Evolutionary conservation across 1,140 invertebrate species (phyloP).

Genomic region (honey bee (Apis mellifera)): Amel_HAv3.1 CM009931.2:23427501-23428000

Average conservation of each 20-base stretch:
- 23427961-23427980: no score
- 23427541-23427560: neutral
- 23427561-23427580: conserved; percentile 17
- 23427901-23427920: no score
- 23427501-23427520: no score
- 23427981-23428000: no score
- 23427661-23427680: conserved; percentile 25
- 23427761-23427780: neutral
- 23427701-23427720: conserved; percentile 42
- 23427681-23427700: neutral
- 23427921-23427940: no score
- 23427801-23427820: neutral
- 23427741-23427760: conserved; percentile 36
- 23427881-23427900: no score
- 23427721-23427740: conserved; percentile 46
- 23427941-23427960: no score
- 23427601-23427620: conserved; percentile 4
- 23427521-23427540: no score
- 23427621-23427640: conserved; percentile 31
- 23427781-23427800: neutral
- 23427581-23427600: conserved; percentile 14
- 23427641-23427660: conserved; percentile 45
- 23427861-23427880: neutral
- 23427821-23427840: neutral
- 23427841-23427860: no score